phyloP scores from a whole-genome alignment of 2,888 invertebrate species.

The Andrena bicolor region DNA sequence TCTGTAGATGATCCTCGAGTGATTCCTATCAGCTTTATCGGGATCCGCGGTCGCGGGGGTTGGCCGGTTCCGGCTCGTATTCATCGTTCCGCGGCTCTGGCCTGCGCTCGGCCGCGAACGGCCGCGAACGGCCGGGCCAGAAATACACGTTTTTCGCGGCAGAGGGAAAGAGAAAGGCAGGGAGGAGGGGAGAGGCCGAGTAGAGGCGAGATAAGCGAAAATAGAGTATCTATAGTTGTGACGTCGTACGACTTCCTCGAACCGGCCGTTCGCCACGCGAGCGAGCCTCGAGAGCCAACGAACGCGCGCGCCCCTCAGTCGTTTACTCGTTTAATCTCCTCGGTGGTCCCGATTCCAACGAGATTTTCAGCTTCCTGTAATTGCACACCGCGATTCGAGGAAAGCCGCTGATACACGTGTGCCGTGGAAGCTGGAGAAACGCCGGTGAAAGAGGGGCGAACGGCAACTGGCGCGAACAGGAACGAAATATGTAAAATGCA shows the following conservation, averaged over 20 bases:
- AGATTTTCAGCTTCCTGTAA: slow-evolving; percentile 31
- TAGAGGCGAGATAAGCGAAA: slow-evolving; percentile 72
- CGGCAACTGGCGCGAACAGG: no score
- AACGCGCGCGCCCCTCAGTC: slow-evolving; percentile 56
- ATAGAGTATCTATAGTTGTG: slow-evolving; percentile 73
- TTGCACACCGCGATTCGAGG: not conserved
- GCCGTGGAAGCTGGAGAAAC: no score
- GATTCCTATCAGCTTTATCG: slow-evolving; percentile 48
- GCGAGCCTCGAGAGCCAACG: slow-evolving; percentile 55
- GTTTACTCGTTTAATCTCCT: slow-evolving; percentile 51
- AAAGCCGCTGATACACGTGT: not conserved
- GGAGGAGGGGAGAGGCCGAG: slow-evolving; percentile 1
- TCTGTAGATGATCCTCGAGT: slow-evolving; percentile 20
- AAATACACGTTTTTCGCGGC: slow-evolving; percentile 65
- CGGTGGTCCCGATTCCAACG: slow-evolving; percentile 21
- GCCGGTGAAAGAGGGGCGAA: no score
- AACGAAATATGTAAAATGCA: no score
- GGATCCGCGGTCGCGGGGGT: slow-evolving; percentile 20
- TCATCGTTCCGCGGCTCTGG: slow-evolving; percentile 36
- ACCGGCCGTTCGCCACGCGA: slow-evolving; percentile 52
- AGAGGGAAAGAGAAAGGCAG: slow-evolving; percentile 24
- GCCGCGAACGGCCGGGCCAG: slow-evolving; percentile 61
- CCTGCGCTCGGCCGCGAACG: slow-evolving; percentile 31
- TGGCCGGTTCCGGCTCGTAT: slow-evolving; percentile 39
- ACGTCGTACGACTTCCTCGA: slow-evolving; percentile 69